These are phyloP conservation scores for Leistus spinibarbis DNA, from an alignment of 2,888 invertebrate species.

Conservation along the genomic window DNA sequence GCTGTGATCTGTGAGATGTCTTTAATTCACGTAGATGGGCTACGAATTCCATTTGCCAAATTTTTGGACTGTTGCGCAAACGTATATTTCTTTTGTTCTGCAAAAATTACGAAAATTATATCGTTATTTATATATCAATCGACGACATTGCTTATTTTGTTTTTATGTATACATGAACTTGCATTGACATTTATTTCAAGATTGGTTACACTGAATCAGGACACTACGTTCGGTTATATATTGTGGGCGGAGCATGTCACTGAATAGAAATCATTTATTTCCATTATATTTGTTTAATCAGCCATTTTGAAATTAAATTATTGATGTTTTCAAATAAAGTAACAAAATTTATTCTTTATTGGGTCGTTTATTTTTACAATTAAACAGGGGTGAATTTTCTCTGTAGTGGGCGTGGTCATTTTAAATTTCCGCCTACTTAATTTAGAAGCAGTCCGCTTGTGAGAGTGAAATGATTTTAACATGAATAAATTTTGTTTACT, in stretches of 20 bases:
- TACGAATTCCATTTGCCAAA: conserved; percentile 30
- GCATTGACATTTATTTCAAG: neutral
- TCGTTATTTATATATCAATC: neutral
- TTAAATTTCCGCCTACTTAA: too few species aligned
- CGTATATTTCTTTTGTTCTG: neutral
- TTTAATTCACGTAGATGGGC: conserved; percentile 17
- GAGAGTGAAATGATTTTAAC: too few species aligned
- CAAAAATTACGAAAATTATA: neutral
- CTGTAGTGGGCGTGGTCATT: too few species aligned
- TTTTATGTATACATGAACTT: neutral
- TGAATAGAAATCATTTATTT: neutral
- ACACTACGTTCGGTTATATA: too few species aligned
- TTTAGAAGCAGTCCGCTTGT: too few species aligned
- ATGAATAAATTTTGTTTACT: neutral
- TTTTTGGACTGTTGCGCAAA: conserved; percentile 23
- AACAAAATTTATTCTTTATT: neutral
- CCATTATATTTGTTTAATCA: neutral
- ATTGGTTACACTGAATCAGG: too few species aligned
- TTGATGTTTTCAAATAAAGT: neutral
- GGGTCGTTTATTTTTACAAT: neutral
- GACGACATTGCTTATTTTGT: neutral
- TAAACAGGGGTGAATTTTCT: neutral
- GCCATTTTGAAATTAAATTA: neutral
- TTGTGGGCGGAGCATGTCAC: too few species aligned
- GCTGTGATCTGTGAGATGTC: conserved; percentile 26